Percentiles rank a stretch among this genome's conserved stretches.
phyloP scores from a whole-genome alignment of 2,797 vertebrate genomes.

The Pteronotus mesoamericanus region DNA sequence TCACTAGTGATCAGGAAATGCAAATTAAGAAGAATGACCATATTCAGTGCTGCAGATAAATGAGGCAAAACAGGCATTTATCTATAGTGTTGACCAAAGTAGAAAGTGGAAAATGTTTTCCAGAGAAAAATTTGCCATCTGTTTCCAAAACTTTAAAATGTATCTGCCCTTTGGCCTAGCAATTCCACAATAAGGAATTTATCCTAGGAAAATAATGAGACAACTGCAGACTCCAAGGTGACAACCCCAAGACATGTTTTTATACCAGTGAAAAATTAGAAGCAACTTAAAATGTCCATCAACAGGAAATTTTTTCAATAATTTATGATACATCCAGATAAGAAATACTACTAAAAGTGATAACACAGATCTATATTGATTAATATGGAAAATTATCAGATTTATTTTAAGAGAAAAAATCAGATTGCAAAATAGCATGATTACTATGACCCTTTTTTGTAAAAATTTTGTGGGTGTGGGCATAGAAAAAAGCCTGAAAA shows the following conservation, averaged over 20 bases:
- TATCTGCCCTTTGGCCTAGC: not conserved
- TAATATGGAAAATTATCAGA: not conserved
- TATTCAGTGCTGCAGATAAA: not conserved
- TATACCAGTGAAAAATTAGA: not conserved
- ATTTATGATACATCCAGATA: not conserved
- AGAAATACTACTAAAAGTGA: not conserved
- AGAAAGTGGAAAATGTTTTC: not conserved
- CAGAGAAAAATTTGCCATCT: not conserved
- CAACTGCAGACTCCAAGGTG: not conserved
- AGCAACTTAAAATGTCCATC: not conserved
- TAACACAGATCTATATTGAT: not conserved
- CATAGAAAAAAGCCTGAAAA: not conserved
- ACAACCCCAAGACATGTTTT: not conserved
- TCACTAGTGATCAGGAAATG: not conserved
- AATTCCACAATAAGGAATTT: not conserved
- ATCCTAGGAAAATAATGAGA: not conserved
- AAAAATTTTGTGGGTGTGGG: not conserved
- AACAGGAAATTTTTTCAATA: not conserved
- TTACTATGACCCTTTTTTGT: not conserved
- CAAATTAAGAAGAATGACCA: not conserved
- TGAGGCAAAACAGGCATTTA: not conserved
- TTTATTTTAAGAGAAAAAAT: constrained; percentile 6
- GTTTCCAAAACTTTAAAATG: not conserved
- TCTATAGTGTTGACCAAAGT: fast-evolving
- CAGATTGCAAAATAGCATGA: not conserved